Base-by-base conservation (phyloP, 37 sponge, comb jelly and placozoan species). In the Beroe ovata region DNA sequence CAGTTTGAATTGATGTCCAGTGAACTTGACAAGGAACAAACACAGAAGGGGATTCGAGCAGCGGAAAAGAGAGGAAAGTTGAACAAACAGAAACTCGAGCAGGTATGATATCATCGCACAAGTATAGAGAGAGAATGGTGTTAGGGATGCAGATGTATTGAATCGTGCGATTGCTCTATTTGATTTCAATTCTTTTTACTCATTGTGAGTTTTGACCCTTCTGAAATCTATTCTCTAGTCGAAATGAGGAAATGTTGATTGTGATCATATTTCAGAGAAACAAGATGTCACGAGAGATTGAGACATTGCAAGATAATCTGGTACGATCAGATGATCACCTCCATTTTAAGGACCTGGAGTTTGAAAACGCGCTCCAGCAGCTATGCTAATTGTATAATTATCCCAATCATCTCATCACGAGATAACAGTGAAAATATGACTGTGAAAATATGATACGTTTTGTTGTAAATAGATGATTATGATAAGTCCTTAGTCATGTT, bases 281-380 rank as follows among this genome's bases (percentile, higher is more conserved):
- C 23, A 61, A 61, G 63, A 61, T 61, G 63, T 22, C 22, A 16
- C 26, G 21, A 61, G 63, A 61, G 63, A 61, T 61, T 25, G 63
- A 61, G 28, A 6, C 28, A 26, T 25, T 61, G 23, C 63, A 61
- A 61, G 63, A 61, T 26, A 61, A 61, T 25, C 28, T 61, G 21
- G 63, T 61, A 4, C 8, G 63, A 61, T 61, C 63, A 61, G 63
- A 61, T 25, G 63, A 61, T 4, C 63, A 61, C 21, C 63, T 61
- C 63, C 63, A 61, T 25, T 61, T 26, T 25, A 61, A 61, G 28
- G 63, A 61, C 4, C 22, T 61, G 4, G 63, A 61, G 20, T 61
- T 61, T 61, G 63, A 61, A 16, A 4, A 61, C 6, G 63, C 63
- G 23, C n/a, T 61, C 3, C 63, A 61, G 63, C 4, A 61, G 26